Evolutionary conservation across 2,888 invertebrate genomes (phyloP), one percentile per base, ranked within the genome.

Genomic region (Cremastinae sp.): DNA sequence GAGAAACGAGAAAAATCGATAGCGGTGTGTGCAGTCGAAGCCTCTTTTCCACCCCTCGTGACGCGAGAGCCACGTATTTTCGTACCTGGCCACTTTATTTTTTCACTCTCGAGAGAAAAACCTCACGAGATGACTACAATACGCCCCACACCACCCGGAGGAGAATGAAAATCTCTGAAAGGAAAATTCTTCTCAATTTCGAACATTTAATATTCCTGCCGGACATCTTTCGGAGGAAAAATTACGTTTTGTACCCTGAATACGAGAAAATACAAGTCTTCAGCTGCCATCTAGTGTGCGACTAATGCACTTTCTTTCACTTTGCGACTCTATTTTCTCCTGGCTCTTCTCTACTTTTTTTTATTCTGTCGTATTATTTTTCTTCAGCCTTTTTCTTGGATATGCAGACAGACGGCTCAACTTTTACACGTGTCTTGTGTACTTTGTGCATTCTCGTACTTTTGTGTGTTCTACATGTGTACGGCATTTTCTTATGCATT

Each of bases 11-110:
- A 71, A 75, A 73, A 78, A 74, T 74, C 78, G 69, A 71, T 73
- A 73, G 35, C 73, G n/a, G n/a, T 66, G 75, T 74, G 43, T n/a
- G 61, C 74, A 73, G 73, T 53, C 62, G 58, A 70, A 73, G 61
- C 45, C 53, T 56, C 61, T 61, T 43, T 61, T 28, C 41, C 58
- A 55, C 51, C 45, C 49, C 18, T 49, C 18, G 8, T n/a, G n/a
- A n/a, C n/a, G n/a, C n/a, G n/a, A n/a, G n/a, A n/a, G n/a, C n/a
- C 37, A 12, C 8, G 16, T 1, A n/a, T 41, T 7, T 35, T 55
- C 41, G 41, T 2, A 58, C 41, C 58, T 28, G 41, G 12, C 39
- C 7, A 12, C 41, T n/a, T 4, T n/a, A 41, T 58, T 58, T 22
- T 58, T 12, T 1, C 14, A 41, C 22, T 41, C 58, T 41, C 20